Percentiles rank a stretch among this genome's conserved stretches.
Conservation (phyloP, 2,888 invertebrate species). For the Drosophila kanekoi region DNA sequence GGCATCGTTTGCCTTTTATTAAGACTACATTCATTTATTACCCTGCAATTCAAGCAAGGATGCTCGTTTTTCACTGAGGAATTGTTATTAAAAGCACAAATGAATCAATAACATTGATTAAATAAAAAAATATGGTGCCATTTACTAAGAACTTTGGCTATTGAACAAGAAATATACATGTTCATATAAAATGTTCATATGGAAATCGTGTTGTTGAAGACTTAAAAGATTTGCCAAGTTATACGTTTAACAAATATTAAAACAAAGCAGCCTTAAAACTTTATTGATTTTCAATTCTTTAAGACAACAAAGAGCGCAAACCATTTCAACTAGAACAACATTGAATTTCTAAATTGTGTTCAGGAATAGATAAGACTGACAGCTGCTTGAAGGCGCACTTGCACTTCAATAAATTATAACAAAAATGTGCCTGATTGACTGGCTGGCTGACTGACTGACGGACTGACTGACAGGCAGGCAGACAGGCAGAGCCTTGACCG, state of each 20-base stretch:
- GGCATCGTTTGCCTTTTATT: too few species aligned
- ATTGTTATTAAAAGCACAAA: too few species aligned
- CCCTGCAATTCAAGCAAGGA: too few species aligned
- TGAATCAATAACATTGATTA: too few species aligned
- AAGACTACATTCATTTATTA: too few species aligned
- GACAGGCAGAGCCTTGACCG: constrained; percentile 43
- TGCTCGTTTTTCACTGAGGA: too few species aligned
- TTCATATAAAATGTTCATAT: neutral
- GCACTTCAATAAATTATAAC: constrained; percentile 42
- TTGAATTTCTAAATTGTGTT: constrained; percentile 4
- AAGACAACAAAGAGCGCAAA: neutral
- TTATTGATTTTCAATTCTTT: constrained; percentile 1
- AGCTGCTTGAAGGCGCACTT: constrained; percentile 15
- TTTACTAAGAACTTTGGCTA: too few species aligned
- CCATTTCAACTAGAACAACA: neutral
- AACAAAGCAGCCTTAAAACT: neutral
- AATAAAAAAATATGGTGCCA: too few species aligned
- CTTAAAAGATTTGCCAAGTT: neutral
- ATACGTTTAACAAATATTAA: neutral
- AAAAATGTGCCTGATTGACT: constrained; percentile 32
- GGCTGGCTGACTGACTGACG: constrained; percentile 11
- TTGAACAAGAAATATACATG: neutral
- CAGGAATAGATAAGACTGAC: neutral
- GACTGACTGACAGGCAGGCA: constrained; percentile 6
- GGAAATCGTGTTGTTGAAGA: neutral